Percentiles rank a stretch among this genome's conserved stretches.
phyloP scores from a whole-genome alignment of 2,797 vertebrate genomes.

The Galaxias olidus region DNA sequence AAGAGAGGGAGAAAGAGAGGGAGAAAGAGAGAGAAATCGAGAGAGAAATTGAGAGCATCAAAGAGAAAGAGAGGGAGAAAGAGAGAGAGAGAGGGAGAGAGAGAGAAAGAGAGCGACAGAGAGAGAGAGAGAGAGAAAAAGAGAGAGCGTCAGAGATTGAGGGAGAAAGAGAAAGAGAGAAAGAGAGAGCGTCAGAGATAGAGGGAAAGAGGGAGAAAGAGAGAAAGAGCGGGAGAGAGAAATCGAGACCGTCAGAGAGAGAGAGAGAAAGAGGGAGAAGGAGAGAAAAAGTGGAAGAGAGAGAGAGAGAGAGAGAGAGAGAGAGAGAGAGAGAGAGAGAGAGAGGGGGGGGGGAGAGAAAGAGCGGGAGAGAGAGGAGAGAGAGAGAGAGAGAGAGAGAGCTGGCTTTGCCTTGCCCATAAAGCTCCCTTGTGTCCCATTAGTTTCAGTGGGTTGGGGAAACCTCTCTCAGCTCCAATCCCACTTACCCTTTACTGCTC shows the following conservation, averaged over 20 bases:
- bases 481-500: neutral
- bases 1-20: constrained; percentile 21
- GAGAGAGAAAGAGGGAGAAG: constrained; percentile 31
- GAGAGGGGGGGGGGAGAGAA: neutral
- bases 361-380: no score
- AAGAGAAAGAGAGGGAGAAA: constrained; percentile 9
- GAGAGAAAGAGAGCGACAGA: constrained; percentile 18
- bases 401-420: constrained; percentile 45
- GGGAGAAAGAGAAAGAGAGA: constrained; percentile 33
- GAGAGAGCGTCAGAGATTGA: constrained; percentile 2
- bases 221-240: no score
- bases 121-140: constrained; percentile 13
- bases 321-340: constrained; percentile 14
- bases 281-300: no score
- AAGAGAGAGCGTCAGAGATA: constrained; percentile 35
- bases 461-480: constrained; percentile 27
- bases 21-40: constrained; percentile 11
- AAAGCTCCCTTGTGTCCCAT: constrained; percentile 46
- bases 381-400: constrained; percentile 21
- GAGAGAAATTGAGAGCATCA: no score
- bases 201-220: constrained; percentile 14
- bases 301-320: constrained; percentile 13
- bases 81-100: constrained; percentile 38
- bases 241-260: no score
- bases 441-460: constrained; percentile 47